These are phyloP conservation scores for Drosophila infuscata DNA, from an alignment of 2,888 invertebrate genomes.

Conservation along the genomic window DNA sequence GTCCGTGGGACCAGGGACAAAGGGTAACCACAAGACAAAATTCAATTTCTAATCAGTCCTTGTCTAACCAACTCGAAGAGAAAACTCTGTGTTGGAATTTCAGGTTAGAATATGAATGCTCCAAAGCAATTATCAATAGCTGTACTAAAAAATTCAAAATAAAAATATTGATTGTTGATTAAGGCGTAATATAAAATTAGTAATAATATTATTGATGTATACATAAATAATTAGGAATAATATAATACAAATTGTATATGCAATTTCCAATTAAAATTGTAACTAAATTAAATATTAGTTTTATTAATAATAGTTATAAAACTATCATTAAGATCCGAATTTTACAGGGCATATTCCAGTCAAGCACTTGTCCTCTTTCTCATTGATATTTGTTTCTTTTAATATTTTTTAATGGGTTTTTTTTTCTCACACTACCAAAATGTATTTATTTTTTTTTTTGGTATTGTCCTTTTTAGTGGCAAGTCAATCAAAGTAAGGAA, in stretches of 20 bases:
- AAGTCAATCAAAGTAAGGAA: slow-evolving; percentile 53
- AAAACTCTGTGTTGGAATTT: background rate
- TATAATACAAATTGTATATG: background rate
- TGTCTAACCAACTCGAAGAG: background rate
- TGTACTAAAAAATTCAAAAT: background rate
- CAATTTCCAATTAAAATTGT: background rate
- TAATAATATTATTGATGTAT: background rate
- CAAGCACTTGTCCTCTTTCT: background rate
- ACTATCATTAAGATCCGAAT: background rate
- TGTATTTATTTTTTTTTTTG: slow-evolving; percentile 9
- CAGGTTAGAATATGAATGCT: background rate
- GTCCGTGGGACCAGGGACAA: background rate
- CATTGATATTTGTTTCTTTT: background rate
- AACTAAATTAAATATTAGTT: background rate
- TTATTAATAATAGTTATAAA: background rate
- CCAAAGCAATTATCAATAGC: background rate
- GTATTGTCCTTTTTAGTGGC: slow-evolving; percentile 51
- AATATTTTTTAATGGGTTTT: slow-evolving; percentile 27
- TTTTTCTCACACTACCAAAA: slow-evolving; percentile 57
- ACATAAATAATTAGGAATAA: background rate
- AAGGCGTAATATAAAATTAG: background rate
- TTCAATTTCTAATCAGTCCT: background rate
- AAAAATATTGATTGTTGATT: background rate
- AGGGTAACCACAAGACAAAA: no score
- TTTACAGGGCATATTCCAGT: background rate